Percentiles rank a stretch among this genome's conserved stretches.
Evolutionary conservation across 2,888 invertebrate genomes (phyloP).

Genomic region (Tenthredo livida): DNA sequence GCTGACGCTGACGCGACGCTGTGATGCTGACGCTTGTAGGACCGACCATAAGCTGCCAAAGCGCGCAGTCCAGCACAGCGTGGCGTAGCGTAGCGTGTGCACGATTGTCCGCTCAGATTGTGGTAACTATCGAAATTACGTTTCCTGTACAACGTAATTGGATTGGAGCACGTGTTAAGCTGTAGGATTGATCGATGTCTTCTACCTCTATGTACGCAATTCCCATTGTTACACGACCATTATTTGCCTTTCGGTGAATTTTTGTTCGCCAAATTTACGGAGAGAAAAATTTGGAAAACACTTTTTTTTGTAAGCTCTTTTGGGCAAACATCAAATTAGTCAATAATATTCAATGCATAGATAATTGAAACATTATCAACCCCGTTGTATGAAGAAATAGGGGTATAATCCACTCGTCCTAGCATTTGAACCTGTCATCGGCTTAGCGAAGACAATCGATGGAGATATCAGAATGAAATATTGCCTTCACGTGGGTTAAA

Average conservation of each 20-base stretch:
- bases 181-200: slow-evolving; percentile 41
- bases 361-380: background rate
- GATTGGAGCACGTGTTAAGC: slow-evolving; percentile 60
- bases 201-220: slow-evolving; percentile 23
- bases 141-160: slow-evolving; percentile 63
- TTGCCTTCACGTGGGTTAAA: background rate
- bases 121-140: slow-evolving; percentile 62
- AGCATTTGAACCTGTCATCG: background rate
- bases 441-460: slow-evolving; percentile 25
- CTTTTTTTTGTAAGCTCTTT: background rate
- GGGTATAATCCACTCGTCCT: background rate
- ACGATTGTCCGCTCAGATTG: slow-evolving; percentile 59
- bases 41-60: slow-evolving; percentile 8
- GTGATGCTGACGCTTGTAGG: slow-evolving; percentile 31
- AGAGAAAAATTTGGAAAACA: background rate
- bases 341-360: background rate
- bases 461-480: slow-evolving; percentile 26
- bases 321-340: background rate
- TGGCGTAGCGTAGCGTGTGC: slow-evolving; percentile 55
- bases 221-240: slow-evolving; percentile 56
- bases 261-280: background rate
- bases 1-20: slow-evolving; percentile 16
- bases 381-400: background rate
- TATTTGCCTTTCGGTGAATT: background rate
- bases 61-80: slow-evolving; percentile 45